Evolutionary conservation across 2,113 vertebrate species (phyloP).

Genomic region (human (Homo sapiens)): GRCh38 chr1:55331001-55331500

Average conservation of each 20-base stretch:
- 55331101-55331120: neutral
- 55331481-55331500: neutral
- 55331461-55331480: neutral
- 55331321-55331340: neutral
- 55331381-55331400: neutral
- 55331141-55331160: neutral
- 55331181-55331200: neutral
- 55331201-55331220: neutral
- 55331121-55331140: neutral
- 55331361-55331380: neutral
- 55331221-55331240: neutral
- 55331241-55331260: neutral
- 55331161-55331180: neutral
- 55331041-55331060: too few species aligned
- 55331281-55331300: neutral
- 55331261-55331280: neutral
- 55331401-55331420: neutral
- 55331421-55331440: neutral
- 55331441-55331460: neutral
- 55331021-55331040: too few species aligned
- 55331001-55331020: too few species aligned
- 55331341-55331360: neutral
- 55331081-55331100: too few species aligned
- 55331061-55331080: too few species aligned
- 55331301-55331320: neutral